phyloP scores from a whole-genome alignment of 2,888 invertebrate species.

The Drosophila fungiperda region DNA sequence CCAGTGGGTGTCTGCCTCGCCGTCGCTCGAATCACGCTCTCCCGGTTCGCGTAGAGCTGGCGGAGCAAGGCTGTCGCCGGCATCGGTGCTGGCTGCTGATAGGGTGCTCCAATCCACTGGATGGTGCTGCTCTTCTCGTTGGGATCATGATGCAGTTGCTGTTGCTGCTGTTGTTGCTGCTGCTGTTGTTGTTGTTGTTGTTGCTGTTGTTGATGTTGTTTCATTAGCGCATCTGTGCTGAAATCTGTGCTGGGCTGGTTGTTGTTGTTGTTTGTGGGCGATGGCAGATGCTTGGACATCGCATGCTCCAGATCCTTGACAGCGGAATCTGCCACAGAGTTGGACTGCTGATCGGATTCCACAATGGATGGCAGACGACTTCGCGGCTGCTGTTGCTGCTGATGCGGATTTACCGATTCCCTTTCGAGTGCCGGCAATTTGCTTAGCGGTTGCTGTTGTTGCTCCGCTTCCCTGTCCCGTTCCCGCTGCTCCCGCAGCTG shows the following conservation, averaged over 20 bases:
- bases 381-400: slow-evolving; percentile 68
- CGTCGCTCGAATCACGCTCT: slow-evolving; percentile 97
- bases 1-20: slow-evolving; percentile 85
- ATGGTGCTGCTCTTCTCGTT: slow-evolving; percentile 89
- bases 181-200: slow-evolving; percentile 88
- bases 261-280: slow-evolving; percentile 83
- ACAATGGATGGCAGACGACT: slow-evolving; percentile 84
- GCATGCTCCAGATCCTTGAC: slow-evolving; percentile 96
- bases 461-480: slow-evolving; percentile 86
- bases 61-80: slow-evolving; percentile 95
- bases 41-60: slow-evolving; percentile 96
- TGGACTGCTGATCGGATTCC: slow-evolving; percentile 73
- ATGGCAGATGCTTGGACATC: slow-evolving; percentile 97
- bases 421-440: slow-evolving; percentile 64
- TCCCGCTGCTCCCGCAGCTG: slow-evolving; percentile 62
- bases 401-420: slow-evolving; percentile 49
- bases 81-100: slow-evolving; percentile 87
- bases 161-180: slow-evolving; percentile 85
- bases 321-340: slow-evolving; percentile 78
- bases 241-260: slow-evolving; percentile 91
- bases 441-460: slow-evolving; percentile 65
- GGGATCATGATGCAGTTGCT: slow-evolving; percentile 86
- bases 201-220: slow-evolving; percentile 90
- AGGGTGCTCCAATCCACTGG: slow-evolving; percentile 96
- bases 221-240: slow-evolving; percentile 93